phyloP scores from a whole-genome alignment of 2,113 vertebrate genomes.

The Thalassoma bifasciatum region DNA sequence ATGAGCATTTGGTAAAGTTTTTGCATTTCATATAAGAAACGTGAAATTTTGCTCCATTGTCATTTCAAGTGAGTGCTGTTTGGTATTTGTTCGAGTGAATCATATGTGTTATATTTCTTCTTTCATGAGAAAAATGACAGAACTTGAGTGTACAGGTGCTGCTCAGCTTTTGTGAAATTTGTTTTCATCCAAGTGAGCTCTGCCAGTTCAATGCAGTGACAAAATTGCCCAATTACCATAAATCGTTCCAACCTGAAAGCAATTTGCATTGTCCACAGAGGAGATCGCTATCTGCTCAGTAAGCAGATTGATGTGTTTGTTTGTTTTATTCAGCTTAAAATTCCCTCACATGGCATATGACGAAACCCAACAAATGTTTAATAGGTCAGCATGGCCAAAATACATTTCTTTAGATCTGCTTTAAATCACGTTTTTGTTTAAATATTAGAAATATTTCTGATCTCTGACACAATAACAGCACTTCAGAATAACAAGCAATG shows the following conservation, averaged over 20 bases:
- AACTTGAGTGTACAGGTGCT: neutral
- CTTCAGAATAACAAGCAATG: neutral
- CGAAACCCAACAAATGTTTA: neutral
- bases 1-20: neutral
- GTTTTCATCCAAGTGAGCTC: neutral
- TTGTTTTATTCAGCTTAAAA: constrained; percentile 5
- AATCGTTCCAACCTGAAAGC: neutral
- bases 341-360: constrained; percentile 13
- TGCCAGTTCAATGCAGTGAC: neutral
- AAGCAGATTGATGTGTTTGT: neutral
- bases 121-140: neutral
- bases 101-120: neutral
- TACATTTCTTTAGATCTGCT: neutral
- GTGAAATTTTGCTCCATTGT: too few species aligned
- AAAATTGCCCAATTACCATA: neutral
- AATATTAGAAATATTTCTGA: too few species aligned
- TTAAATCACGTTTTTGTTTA: neutral
- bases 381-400: neutral
- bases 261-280: neutral
- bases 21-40: neutral
- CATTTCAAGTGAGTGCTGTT: neutral
- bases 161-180: neutral
- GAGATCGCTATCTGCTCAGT: constrained; percentile 1
- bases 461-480: constrained; percentile 3
- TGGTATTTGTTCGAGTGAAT: neutral